Base-by-base conservation (phyloP, 2,113 vertebrate genomes). In the Meriones unguiculatus region DNA sequence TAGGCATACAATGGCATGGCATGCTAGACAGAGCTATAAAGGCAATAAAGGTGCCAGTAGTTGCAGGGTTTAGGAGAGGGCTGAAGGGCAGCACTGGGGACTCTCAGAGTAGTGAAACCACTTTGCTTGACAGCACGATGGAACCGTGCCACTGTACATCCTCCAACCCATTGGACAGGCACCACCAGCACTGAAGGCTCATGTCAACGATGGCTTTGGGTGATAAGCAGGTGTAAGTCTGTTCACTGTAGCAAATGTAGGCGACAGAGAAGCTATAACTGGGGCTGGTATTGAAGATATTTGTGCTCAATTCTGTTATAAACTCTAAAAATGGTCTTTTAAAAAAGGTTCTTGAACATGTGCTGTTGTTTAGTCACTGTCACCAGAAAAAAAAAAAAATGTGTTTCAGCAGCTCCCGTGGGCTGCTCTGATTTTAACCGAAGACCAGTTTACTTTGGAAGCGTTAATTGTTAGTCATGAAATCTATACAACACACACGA, bases 301-400 rank as follows among this genome's bases (percentile, higher is more conserved):
- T 17, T 87, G 67, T 87, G 77, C 75, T 95, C 77, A 76, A 14
- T 86, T 95, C 80, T 93, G 41, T 52, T 67, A 25, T 80, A 54
- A 93, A 86, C 28, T 28, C 80, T 91, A 89, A 46, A 62, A 87
- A 93, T 78, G 57, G 24, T 78, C 22, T 65, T 41, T 64, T 70
- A 50, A 32, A 67, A 85, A 92, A 54, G 7, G 12, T 35, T 85
- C 41, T 14, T 14, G 69, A 65, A 85, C 25, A 92, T 92, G 70
- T 89, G 62, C n/a, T 17, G 41, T 35, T 64, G 54, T 17, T 17
- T 14, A 59, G 59, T 46, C 7, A 86, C 5, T 35, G 32, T 24
- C 82, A 12, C 18, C 46, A 46, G 46, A 46, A 46, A 46, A 32
- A 81, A 87, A 54, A 13, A 8, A 80, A 59, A 10, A 65, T 78